Conservation (phyloP, 2,888 invertebrate species). For the Harpalus rubripes region DNA sequence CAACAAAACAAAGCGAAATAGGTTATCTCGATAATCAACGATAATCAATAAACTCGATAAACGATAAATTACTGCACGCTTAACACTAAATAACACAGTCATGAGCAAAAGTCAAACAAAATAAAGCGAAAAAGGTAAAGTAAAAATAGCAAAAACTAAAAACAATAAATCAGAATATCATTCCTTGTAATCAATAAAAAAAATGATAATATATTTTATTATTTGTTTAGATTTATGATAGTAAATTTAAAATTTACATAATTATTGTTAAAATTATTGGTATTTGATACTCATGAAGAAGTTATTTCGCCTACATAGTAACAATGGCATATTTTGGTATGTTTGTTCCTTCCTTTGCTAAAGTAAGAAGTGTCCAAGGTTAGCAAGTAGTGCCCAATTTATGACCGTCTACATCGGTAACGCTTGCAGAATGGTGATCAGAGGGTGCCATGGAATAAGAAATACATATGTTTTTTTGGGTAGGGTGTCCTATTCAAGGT, state of each 20-base stretch:
- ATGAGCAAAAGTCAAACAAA: too few relatives aligned
- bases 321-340: constrained; percentile 19
- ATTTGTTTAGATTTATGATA: not conserved
- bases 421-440: constrained; percentile 48
- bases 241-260: not conserved
- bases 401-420: constrained; percentile 69
- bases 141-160: too few relatives aligned
- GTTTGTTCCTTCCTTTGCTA: not conserved
- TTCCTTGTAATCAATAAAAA: too few relatives aligned
- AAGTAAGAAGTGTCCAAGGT: constrained; percentile 49
- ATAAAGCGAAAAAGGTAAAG: too few relatives aligned
- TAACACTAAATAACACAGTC: too few relatives aligned
- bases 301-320: not conserved
- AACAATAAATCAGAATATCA: too few relatives aligned
- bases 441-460: constrained; percentile 53
- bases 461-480: constrained; percentile 39
- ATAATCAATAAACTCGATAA: too few relatives aligned
- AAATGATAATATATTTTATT: not conserved
- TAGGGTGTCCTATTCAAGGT: constrained; percentile 27
- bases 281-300: not conserved
- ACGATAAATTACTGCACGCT: too few relatives aligned
- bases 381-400: constrained; percentile 70
- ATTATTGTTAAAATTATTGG: not conserved
- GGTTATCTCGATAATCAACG: too few relatives aligned
- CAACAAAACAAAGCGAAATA: too few relatives aligned